A percentile compares a stretch with the other conserved stretches of the same genome.
These are phyloP conservation scores for Caiman crocodilus DNA, from an alignment of 2,797 vertebrate genomes.

Conservation along the genomic window DNA sequence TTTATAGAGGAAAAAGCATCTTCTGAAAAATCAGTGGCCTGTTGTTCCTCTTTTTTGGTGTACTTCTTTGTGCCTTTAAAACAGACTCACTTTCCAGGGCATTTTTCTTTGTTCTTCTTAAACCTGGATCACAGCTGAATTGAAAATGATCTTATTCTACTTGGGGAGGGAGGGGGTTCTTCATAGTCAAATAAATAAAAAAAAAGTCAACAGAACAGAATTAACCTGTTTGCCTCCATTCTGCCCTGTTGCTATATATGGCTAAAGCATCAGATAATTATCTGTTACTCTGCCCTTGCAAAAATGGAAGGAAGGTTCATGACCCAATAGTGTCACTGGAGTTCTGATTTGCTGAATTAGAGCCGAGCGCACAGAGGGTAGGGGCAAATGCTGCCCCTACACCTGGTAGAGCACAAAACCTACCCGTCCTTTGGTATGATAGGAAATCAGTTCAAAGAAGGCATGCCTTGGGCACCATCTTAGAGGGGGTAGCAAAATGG, in stretches of 20 bases:
- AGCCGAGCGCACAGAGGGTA: neutral
- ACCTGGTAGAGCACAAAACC: conserved; percentile 6
- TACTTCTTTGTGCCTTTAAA: neutral
- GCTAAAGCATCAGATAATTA: conserved; percentile 23
- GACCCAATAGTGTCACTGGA: neutral
- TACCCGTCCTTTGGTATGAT: neutral
- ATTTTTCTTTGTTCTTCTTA: neutral
- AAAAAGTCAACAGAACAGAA: neutral
- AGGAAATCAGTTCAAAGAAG: neutral
- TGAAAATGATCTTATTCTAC: neutral
- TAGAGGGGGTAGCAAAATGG: too few species aligned
- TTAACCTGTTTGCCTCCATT: conserved; percentile 47
- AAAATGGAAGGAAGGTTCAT: conserved; percentile 28
- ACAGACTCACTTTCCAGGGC: neutral
- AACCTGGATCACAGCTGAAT: neutral
- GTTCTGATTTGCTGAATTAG: conserved; percentile 32
- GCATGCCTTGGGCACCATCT: neutral
- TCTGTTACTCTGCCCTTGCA: conserved; percentile 24
- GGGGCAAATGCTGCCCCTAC: neutral
- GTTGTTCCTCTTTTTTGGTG: neutral
- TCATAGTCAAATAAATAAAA: neutral
- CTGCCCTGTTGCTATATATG: conserved; percentile 22
- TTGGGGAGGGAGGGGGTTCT: neutral
- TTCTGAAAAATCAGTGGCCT: neutral
- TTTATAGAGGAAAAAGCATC: neutral